Percentiles rank a stretch among this genome's conserved stretches.
Evolutionary conservation across 2,113 vertebrate genomes (phyloP).

Genomic region (Clarias macrocephalus): DNA sequence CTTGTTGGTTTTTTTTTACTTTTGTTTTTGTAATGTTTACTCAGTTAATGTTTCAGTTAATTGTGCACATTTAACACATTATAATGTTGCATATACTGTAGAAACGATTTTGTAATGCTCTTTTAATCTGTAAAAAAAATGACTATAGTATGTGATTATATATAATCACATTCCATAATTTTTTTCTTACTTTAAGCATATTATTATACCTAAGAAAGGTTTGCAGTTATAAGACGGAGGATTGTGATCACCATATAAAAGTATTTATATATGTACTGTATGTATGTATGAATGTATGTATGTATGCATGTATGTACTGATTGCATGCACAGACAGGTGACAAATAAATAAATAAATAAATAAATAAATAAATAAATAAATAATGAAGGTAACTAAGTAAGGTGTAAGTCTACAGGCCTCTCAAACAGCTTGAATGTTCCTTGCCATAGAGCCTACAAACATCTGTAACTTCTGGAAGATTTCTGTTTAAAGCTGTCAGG

Average conservation of each 20-base stretch:
- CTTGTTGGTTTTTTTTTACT: not conserved
- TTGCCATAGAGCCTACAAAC: not conserved
- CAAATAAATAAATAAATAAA: not conserved
- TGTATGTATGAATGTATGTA: not conserved
- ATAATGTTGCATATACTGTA: not conserved
- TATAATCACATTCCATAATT: no score
- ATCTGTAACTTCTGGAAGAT: not conserved
- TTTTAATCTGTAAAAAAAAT: not conserved
- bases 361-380: not conserved
- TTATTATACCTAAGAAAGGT: not conserved
- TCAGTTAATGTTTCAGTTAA: not conserved
- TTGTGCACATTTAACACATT: not conserved
- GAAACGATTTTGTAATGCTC: not conserved
- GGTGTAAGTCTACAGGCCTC: no score
- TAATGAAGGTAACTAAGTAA: not conserved
- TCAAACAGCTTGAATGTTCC: not conserved
- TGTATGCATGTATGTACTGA: not conserved
- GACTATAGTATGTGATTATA: no score
- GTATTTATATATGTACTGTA: not conserved
- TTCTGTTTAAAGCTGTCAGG: not conserved
- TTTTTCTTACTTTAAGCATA: not conserved
- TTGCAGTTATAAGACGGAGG: not conserved
- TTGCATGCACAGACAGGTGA: not conserved
- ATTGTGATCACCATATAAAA: not conserved
- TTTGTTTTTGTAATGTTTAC: not conserved